phyloP scores from a whole-genome alignment of 2,113 vertebrate genomes.

The Rhipidura dahli region DNA sequence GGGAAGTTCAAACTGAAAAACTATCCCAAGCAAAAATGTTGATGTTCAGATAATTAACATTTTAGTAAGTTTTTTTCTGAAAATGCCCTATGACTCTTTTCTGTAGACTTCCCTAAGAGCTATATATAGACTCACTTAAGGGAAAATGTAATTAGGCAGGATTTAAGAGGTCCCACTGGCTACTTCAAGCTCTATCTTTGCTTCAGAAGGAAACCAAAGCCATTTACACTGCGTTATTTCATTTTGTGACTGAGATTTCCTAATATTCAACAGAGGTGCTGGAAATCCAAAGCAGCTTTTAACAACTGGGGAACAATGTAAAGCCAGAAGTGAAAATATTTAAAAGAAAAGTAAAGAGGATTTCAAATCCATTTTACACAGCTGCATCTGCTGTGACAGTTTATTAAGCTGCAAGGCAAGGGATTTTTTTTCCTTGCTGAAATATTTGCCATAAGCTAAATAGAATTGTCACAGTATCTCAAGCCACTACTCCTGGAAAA shows the following conservation, averaged over 20 bases:
- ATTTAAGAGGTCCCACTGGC: background rate
- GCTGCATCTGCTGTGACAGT: constrained; percentile 23
- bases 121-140: background rate
- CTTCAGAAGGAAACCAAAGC: background rate
- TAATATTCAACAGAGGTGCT: background rate
- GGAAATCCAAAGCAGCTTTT: background rate
- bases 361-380: constrained; percentile 55
- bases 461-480: constrained; percentile 55
- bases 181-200: background rate
- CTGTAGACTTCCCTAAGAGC: background rate
- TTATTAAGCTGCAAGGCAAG: constrained; percentile 46
- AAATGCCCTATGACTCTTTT: background rate
- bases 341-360: constrained; percentile 32
- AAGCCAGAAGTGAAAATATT: constrained; percentile 46
- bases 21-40: background rate
- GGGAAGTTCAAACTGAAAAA: background rate
- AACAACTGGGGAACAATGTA: constrained; percentile 27
- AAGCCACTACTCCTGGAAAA: constrained; percentile 26
- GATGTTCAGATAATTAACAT: background rate
- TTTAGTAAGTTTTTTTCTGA: background rate
- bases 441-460: constrained; percentile 68
- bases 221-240: background rate
- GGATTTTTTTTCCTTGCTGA: constrained; percentile 11
- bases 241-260: background rate
- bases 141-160: background rate